phyloP scores from a whole-genome alignment of 2,888 invertebrate species.

The Orgyia antiqua region DNA sequence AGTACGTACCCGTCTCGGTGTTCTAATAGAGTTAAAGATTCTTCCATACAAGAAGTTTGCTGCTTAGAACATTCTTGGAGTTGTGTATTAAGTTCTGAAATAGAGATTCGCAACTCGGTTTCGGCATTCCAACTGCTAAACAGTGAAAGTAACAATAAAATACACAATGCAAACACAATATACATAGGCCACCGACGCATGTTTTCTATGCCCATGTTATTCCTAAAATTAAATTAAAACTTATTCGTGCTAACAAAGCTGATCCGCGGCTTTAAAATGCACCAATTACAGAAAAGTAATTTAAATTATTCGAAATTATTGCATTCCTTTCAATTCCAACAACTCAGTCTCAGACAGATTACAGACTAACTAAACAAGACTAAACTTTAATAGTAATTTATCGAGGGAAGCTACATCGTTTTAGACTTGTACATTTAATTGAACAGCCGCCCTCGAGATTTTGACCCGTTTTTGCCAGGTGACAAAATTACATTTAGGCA shows the following conservation, averaged over 20 bases:
- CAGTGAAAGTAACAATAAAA: constrained; percentile 66
- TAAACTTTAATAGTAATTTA: too few relatives aligned
- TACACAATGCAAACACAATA: constrained; percentile 60
- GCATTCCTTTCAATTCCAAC: too few relatives aligned
- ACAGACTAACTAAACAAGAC: too few relatives aligned
- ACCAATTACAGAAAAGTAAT: too few relatives aligned
- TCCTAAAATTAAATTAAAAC: constrained; percentile 8
- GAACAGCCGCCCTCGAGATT: too few relatives aligned
- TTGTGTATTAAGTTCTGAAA: constrained; percentile 54
- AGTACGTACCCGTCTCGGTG: constrained; percentile 55
- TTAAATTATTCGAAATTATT: neutral
- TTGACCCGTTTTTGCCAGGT: too few relatives aligned
- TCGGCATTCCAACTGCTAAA: constrained; percentile 69
- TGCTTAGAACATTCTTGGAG: constrained; percentile 64
- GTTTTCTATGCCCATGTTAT: constrained; percentile 69
- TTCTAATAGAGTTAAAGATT: constrained; percentile 56
- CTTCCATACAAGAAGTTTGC: constrained; percentile 62
- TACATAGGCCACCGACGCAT: constrained; percentile 75
- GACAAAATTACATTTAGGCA: too few relatives aligned
- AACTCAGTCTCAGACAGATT: too few relatives aligned
- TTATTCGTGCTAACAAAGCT: neutral
- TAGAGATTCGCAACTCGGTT: constrained; percentile 55
- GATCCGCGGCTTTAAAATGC: too few relatives aligned
- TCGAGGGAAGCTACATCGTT: too few relatives aligned
- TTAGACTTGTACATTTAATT: too few relatives aligned